Evolutionary conservation across 2,113 vertebrate genomes (phyloP), one percentile per base, ranked within the genome.

Genomic region (Dicrurus megarhynchus): DNA sequence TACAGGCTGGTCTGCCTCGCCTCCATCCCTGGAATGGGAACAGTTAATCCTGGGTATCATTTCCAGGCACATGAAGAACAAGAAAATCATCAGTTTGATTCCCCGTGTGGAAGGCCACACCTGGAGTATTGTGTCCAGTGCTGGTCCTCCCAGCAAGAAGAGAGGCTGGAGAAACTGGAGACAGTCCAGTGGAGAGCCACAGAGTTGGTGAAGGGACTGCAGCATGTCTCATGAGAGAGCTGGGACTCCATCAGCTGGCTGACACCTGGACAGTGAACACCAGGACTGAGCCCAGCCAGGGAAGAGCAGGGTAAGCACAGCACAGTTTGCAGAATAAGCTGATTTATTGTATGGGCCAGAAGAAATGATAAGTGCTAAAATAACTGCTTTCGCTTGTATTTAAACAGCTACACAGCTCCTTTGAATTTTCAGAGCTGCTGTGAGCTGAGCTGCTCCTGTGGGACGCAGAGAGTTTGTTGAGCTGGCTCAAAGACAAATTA

Each of bases 371-470:
- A 88, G 33, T n/a, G 26, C 56, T 59, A 59, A 37, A 85, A 88
- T 26, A 59, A 83, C 67, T 86, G 57, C 82, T 90, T 85, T 78
- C 83, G 67, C 71, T 79, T 93, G 9, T 79, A 47, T 92, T 95
- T 88, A 71, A 75, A 59, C 52, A 79, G 60, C 69, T 70, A 57
- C 55, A 46, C 17, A 84, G n/a, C 15, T 81, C 33, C 59, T 84
- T 21, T 68, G 79, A 82, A 63, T 85, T 87, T 79, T 42, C 44
- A 56, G 21, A 64, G 10, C 75, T 56, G 63, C 57, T 75, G 32
- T 24, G 57, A 73, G 52, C 69, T 71, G 71, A 86, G 47, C 64
- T 57, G 5, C 52, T 85, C 57, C 84, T 64, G 49, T n/a, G 94
- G 89, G 71, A 76, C 71, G 24, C 49, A 63, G 47, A 15, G 24